A percentile compares a stretch with the other conserved stretches of the same genome.
Conservation (phyloP, 2,113 vertebrate genomes). For the Amphilophus citrinellus region DNA sequence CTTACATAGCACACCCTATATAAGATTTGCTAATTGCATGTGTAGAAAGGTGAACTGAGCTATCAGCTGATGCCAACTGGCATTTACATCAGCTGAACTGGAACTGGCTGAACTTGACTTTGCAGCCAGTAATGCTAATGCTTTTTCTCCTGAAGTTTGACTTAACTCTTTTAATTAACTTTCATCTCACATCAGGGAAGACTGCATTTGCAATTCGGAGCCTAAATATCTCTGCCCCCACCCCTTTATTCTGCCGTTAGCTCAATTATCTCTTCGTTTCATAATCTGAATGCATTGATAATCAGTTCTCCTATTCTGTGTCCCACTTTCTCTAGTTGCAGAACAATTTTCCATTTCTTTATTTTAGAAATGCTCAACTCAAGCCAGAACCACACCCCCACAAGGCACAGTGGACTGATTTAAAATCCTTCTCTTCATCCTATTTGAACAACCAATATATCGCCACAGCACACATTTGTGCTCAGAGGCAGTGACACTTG, state of each 20-base stretch:
- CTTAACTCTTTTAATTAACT: slow-evolving; percentile 37
- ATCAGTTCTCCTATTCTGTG: slow-evolving; percentile 59
- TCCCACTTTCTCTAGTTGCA: slow-evolving; percentile 63
- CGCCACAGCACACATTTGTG: slow-evolving; percentile 39
- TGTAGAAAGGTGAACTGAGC: not conserved
- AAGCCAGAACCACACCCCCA: slow-evolving; percentile 33
- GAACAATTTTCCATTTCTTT: slow-evolving; percentile 42
- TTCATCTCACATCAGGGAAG: slow-evolving; percentile 24
- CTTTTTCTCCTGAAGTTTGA: slow-evolving; percentile 25
- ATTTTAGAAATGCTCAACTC: slow-evolving; percentile 47
- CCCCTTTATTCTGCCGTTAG: slow-evolving; percentile 19
- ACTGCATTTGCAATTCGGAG: slow-evolving; percentile 45
- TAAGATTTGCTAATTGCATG: not conserved
- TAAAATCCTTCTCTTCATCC: slow-evolving; percentile 66
- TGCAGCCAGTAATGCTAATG: not conserved
- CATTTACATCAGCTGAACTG: not conserved
- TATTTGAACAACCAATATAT: slow-evolving; percentile 68
- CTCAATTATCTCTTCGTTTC: slow-evolving; percentile 58
- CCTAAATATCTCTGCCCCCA: slow-evolving; percentile 27
- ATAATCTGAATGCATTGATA: slow-evolving; percentile 54
- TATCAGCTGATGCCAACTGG: not conserved
- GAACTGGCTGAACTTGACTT: not conserved
- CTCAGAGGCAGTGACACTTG: slow-evolving; percentile 68
- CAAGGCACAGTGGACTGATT: slow-evolving; percentile 52
- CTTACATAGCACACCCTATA: too few species aligned